Base-by-base conservation (phyloP, 2,113 vertebrate genomes). In the Mustela nigripes region DNA sequence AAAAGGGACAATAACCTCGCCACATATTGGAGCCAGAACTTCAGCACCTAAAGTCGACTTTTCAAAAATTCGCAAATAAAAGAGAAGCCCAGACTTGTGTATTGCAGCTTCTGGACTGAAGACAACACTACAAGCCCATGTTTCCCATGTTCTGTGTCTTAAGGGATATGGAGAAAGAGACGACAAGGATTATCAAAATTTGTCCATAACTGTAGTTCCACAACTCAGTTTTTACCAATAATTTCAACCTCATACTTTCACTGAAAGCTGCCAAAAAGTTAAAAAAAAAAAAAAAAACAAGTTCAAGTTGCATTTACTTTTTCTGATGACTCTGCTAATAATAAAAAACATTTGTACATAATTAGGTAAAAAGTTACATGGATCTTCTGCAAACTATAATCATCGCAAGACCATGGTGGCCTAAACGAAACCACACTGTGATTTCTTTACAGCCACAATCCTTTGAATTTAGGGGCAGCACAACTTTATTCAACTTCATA, bases 241-340 rank as follows among this genome's bases (percentile, higher is more conserved):
- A 95, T 84, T 92, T 94, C 42, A 96, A 36, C 31, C 19, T 85
- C n/a, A 12, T 94, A 11, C 73, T 81, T 93, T 73, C 31, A 89
- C 48, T 92, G 67, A 89, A 58, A 96, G 78, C 81, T 91, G 18
- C 28, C 7, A 62, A 16, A 94, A 71, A 10, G 42, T 78, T 53
- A 50, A 50, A 48, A 56, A 39, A 39, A 39, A 36, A 36, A 50
- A 80, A 85, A 80, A 85, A 36, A 76, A 97, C n/a, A 84, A 94
- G 11, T 96, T 91, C 48, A 94, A 69, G 26, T 95, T 82, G 60
- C 65, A 85, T 94, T 88, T 88, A 87, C 63, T 93, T 96, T 74
- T 76, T 94, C 62, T 88, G 63, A 88, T 80, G 58, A 21, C 10
- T 65, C 89, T 82, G 15, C 31, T 71, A 80, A 85, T 56, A 18